Base-by-base conservation (phyloP, 2,888 invertebrate genomes). In the Heteromyza rotundicornis region DNA sequence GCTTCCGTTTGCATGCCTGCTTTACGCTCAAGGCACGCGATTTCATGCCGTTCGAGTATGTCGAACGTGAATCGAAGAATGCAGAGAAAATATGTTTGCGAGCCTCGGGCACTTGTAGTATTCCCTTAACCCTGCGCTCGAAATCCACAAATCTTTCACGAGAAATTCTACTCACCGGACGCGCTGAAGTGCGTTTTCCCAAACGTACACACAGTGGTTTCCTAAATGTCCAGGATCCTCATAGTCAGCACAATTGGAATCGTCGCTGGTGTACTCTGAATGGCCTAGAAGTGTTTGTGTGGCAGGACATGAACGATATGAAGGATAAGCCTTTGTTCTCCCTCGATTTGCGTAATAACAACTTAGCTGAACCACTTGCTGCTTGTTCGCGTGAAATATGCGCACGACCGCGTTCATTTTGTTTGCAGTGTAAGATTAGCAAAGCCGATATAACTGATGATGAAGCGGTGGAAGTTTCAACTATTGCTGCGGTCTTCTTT, bases 221-320 rank as follows among this genome's bases (percentile, higher is more conserved):
- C 69, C 69, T 88, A 1, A 86, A 85, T 49, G 79, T 86, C 14
- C 85, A 86, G 14, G 81, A 82, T 55, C 78, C 83, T 17, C 68
- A 70, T n/a, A 80, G 79, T 3, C 72, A 75, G 0, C 79, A 84
- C 19, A 77, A 78, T 58, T 88, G 87, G 87, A 86, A 86, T 72
- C 82, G 85, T 0, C 80, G 85, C 57, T 88, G 87, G 87, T 87
- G 87, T 69, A 81, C 82, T 3, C 72, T 88, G 7, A 77, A 83
- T 22, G 84, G 84, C 0, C 77, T 84, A 14, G 69, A 71, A 0
- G 66, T 88, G 1, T 73, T 75, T 20, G 82, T 86, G 40, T 88
- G 86, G 85, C 84, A 85, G 57, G 85, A 86, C 71, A 86, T 86
- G 1, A 75, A 80, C 22, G 84, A 85, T 52, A 63, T 77, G 1